A percentile compares a stretch with the other conserved stretches of the same genome.
Conservation (phyloP, 2,888 invertebrate species). For the Spilosoma lubricipeda region DNA sequence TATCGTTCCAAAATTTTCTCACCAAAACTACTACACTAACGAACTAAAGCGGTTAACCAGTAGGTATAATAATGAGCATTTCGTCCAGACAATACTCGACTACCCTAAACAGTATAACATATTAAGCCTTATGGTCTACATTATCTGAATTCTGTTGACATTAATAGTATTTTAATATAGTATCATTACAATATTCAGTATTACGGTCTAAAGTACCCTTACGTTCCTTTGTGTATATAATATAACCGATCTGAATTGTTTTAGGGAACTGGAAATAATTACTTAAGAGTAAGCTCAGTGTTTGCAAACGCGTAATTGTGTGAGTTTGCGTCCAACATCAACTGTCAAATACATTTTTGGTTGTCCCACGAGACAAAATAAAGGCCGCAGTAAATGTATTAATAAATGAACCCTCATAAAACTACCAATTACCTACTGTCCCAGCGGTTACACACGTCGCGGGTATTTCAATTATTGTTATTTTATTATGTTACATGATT, state of each 20-base stretch:
- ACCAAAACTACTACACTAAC: background rate
- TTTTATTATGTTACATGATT: slow-evolving; percentile 11
- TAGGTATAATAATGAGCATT: background rate
- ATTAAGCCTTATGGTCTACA: background rate
- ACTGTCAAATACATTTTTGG: slow-evolving; percentile 3
- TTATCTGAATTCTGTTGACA: background rate
- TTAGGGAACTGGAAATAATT: background rate
- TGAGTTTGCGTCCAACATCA: background rate
- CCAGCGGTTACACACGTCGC: slow-evolving; percentile 4
- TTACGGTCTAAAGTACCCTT: background rate
- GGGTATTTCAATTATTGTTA: slow-evolving; percentile 16
- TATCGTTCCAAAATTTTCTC: background rate
- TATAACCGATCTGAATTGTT: background rate
- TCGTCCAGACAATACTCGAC: background rate
- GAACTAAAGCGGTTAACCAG: background rate
- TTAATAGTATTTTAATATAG: background rate
- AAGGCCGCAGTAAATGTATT: slow-evolving; percentile 3
- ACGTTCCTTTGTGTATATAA: background rate
- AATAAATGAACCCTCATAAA: slow-evolving; percentile 12
- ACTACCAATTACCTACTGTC: slow-evolving; percentile 9
- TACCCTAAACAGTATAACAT: background rate
- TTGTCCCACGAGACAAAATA: background rate
- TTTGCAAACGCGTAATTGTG: background rate
- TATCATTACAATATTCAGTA: background rate
- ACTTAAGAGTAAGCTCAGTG: background rate